These are phyloP conservation scores for Diadumene lineata DNA, from an alignment of 92 coral and sea anemone species.

Conservation along the genomic window DNA sequence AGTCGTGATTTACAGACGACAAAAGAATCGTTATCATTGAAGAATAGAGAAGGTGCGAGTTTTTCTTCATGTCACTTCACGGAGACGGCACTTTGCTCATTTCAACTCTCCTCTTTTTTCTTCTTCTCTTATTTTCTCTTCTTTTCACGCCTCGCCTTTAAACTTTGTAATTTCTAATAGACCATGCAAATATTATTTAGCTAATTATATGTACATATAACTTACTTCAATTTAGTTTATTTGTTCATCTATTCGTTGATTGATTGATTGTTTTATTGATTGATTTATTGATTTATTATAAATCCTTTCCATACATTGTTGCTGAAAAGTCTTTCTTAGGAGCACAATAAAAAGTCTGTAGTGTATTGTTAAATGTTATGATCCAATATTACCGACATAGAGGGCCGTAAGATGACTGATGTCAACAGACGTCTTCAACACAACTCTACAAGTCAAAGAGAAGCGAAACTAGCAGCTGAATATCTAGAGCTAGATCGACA, in stretches of 20 bases:
- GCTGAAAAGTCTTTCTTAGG: too few relatives aligned
- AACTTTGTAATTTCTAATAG: too few relatives aligned
- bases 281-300: too few relatives aligned
- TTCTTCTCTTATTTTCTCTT: not conserved
- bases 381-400: too few relatives aligned
- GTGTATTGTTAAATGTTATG: too few relatives aligned
- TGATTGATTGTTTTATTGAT: too few relatives aligned
- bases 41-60: conserved; percentile 85
- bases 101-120: not conserved
- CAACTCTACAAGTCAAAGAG: conserved; percentile 85
- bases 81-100: not conserved
- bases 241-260: too few relatives aligned
- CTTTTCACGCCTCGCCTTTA: not conserved
- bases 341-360: too few relatives aligned
- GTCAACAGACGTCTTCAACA: conserved; percentile 79
- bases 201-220: too few relatives aligned
- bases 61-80: not conserved
- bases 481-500: conserved; percentile 86
- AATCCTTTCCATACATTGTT: too few relatives aligned
- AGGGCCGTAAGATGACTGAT: conserved; percentile 99
- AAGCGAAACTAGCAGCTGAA: conserved; percentile 88
- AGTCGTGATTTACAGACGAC: conserved; percentile 74
- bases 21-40: conserved; percentile 77
- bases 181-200: too few relatives aligned
- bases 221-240: too few relatives aligned